Evolutionary conservation across 2,797 vertebrate species (phyloP).

Genomic region (Acanthopagrus latus): DNA sequence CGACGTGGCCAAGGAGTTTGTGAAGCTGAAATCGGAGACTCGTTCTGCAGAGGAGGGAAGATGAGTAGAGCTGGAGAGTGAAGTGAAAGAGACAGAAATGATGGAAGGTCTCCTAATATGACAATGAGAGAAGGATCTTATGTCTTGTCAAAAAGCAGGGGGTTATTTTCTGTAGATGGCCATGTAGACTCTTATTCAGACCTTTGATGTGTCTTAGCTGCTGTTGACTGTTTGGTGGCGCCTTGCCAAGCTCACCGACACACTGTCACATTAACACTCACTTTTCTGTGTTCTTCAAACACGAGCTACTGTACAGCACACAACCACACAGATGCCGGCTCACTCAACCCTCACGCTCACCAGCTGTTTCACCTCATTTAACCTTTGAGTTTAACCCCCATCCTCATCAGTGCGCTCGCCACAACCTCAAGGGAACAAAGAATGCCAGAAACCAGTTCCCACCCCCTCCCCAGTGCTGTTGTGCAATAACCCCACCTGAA

Average conservation of each 20-base stretch:
- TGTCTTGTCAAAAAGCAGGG: slow-evolving; percentile 1
- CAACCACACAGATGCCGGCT: not conserved
- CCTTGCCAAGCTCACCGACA: slow-evolving; percentile 34
- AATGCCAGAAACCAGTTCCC: slow-evolving; percentile 18
- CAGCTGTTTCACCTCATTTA: slow-evolving; percentile 33
- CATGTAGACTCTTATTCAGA: slow-evolving; percentile 33
- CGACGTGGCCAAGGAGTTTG: slow-evolving; percentile 97
- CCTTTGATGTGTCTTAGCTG: slow-evolving; percentile 54
- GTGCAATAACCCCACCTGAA: slow-evolving; percentile 65
- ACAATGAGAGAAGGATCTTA: not conserved
- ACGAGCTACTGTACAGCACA: slow-evolving; percentile 30
- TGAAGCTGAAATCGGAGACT: slow-evolving; percentile 95
- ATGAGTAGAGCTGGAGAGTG: slow-evolving; percentile 73
- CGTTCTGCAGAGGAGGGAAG: slow-evolving; percentile 94
- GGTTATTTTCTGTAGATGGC: slow-evolving; percentile 2
- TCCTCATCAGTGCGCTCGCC: slow-evolving; percentile 4
- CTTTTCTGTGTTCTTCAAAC: slow-evolving; percentile 10
- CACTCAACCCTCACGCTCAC: slow-evolving; percentile 29
- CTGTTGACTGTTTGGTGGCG: slow-evolving; percentile 45
- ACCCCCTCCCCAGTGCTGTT: slow-evolving; percentile 45
- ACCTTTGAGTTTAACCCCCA: not conserved
- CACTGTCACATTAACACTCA: slow-evolving; percentile 30
- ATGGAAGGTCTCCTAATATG: not conserved
- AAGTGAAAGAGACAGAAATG: not conserved
- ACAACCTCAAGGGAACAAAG: slow-evolving; percentile 30